Conservation (phyloP, 1,140 invertebrate genomes). For the Macrobrachium rosenbergii region DNA sequence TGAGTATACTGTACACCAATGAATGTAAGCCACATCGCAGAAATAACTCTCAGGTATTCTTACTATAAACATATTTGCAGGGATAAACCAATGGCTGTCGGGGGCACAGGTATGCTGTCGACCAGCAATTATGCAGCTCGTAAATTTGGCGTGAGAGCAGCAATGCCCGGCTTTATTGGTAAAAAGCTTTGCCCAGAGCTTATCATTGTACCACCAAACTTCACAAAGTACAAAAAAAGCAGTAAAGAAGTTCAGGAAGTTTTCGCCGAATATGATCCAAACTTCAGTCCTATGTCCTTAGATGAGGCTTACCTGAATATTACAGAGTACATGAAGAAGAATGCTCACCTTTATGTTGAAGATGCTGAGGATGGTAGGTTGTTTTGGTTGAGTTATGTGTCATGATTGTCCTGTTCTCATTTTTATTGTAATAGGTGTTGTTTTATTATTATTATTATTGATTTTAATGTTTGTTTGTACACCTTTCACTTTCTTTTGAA, state of each 20-base stretch:
- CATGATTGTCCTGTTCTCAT: background rate
- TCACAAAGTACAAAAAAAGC: constrained; percentile 74
- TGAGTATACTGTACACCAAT: background rate
- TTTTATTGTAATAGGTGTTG: background rate
- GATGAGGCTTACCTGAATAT: constrained; percentile 80
- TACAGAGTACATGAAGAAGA: constrained; percentile 71
- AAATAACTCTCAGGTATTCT: background rate
- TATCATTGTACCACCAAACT: constrained; percentile 75
- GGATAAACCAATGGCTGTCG: constrained; percentile 79
- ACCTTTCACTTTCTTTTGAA: no score
- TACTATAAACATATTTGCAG: constrained; percentile 55
- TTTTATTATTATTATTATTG: background rate
- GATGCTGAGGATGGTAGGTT: constrained; percentile 56
- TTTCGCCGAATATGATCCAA: constrained; percentile 74
- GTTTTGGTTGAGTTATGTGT: background rate
- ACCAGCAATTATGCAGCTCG: constrained; percentile 80
- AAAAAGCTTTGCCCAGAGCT: constrained; percentile 78
- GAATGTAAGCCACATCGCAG: background rate
- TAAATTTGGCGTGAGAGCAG: constrained; percentile 78
- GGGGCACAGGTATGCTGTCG: constrained; percentile 76
- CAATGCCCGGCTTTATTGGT: constrained; percentile 82
- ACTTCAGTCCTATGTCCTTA: constrained; percentile 74
- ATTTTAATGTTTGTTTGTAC: no score
- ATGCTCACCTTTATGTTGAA: constrained; percentile 67
- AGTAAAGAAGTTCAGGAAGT: constrained; percentile 71